A percentile compares a stretch with the other conserved stretches of the same genome.
These are phyloP conservation scores for Orchesella cincta DNA, from an alignment of 1,140 invertebrate species.

Conservation along the genomic window DNA sequence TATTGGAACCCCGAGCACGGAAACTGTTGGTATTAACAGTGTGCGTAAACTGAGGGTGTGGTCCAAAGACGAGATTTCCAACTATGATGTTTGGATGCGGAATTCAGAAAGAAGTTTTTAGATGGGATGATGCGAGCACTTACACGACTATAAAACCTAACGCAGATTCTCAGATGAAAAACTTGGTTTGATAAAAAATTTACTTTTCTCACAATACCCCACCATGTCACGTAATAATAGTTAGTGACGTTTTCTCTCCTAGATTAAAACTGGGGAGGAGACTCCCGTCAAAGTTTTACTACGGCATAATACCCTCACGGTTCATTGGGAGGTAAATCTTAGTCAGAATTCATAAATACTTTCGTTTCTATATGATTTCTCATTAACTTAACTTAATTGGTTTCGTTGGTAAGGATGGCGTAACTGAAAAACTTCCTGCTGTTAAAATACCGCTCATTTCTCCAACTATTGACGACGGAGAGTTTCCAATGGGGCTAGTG, in stretches of 20 bases:
- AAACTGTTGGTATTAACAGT: slow-evolving; percentile 40
- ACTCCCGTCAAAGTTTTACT: slow-evolving; percentile 37
- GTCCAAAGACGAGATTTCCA: slow-evolving; percentile 26
- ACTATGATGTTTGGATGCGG: slow-evolving; percentile 22
- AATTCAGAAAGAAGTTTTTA: slow-evolving; percentile 25
- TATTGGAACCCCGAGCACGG: slow-evolving; percentile 39
- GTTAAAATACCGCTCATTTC: slow-evolving; percentile 27
- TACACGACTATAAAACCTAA: neutral
- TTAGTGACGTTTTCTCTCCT: neutral
- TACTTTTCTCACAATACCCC: too few species aligned
- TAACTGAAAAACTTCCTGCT: slow-evolving; percentile 20
- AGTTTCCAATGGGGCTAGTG: slow-evolving; percentile 38
- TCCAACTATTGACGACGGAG: neutral
- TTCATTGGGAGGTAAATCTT: slow-evolving; percentile 40
- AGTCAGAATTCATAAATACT: too few species aligned
- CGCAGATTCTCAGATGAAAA: neutral
- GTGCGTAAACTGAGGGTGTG: slow-evolving; percentile 33
- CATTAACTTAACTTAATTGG: too few species aligned
- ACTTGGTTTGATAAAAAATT: neutral
- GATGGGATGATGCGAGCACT: neutral
- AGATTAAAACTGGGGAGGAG: slow-evolving; percentile 18
- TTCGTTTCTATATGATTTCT: neutral
- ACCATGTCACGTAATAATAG: too few species aligned
- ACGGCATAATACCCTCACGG: slow-evolving; percentile 30
- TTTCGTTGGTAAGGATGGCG: slow-evolving; percentile 26